Conservation (phyloP, 2,888 invertebrate genomes). For the Mycalesis mineus region DNA sequence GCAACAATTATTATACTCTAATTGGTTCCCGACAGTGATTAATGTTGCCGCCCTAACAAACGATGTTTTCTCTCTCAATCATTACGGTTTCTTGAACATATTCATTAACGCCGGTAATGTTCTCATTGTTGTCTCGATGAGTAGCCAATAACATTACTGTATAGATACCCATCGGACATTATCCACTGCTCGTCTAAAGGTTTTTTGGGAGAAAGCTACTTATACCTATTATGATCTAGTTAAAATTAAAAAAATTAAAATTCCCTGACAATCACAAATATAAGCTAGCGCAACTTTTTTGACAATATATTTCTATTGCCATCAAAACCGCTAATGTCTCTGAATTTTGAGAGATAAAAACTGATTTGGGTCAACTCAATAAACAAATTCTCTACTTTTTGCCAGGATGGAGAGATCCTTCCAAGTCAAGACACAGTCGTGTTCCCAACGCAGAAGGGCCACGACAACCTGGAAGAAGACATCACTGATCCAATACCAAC, state of each 20-base stretch:
- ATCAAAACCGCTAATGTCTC: no score
- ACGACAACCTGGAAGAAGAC: conserved; percentile 58
- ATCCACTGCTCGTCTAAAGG: no score
- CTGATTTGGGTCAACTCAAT: no score
- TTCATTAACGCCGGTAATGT: conserved; percentile 40
- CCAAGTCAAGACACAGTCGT: conserved; percentile 69
- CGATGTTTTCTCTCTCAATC: conserved; percentile 41
- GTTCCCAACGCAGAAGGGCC: conserved; percentile 60
- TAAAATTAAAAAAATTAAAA: no score
- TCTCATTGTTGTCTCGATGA: conserved; percentile 29
- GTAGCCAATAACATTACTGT: conserved; percentile 21
- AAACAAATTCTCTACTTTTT: conserved; percentile 12
- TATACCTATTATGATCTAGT: no score
- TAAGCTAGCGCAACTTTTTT: no score
- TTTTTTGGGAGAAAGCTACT: no score
- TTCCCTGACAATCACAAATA: no score
- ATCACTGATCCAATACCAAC: conserved; percentile 65
- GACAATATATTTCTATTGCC: no score
- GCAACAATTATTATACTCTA: conserved; percentile 43
- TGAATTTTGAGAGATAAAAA: no score
- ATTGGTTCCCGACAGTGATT: conserved; percentile 48
- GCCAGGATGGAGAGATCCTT: conserved; percentile 61
- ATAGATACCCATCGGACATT: background rate
- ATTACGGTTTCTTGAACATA: conserved; percentile 45
- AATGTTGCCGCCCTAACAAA: conserved; percentile 35